Percentiles rank a stretch among this genome's conserved stretches.
phyloP scores from a whole-genome alignment of 2,888 invertebrate genomes.

The Rhyacophila evoluta region DNA sequence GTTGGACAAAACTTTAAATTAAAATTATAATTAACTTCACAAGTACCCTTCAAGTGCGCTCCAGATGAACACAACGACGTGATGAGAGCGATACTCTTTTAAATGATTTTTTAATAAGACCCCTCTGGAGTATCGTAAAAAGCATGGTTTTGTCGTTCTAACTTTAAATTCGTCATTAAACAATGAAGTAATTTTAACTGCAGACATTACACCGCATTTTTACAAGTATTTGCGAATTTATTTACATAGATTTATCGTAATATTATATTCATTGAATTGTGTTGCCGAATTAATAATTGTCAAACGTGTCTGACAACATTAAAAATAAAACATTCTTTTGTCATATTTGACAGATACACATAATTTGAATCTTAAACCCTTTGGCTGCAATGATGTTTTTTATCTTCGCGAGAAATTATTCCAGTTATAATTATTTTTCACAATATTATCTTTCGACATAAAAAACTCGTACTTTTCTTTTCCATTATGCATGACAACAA shows the following conservation, averaged over 20 bases:
- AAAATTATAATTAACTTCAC: conserved; percentile 54
- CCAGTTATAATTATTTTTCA: too few species aligned
- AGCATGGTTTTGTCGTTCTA: conserved; percentile 34
- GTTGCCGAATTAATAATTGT: too few species aligned
- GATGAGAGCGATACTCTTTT: conserved; percentile 39
- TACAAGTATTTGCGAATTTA: conserved; percentile 7
- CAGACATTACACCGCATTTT: conserved; percentile 31
- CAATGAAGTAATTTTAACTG: conserved; percentile 47
- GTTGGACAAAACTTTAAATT: conserved; percentile 55
- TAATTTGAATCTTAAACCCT: too few species aligned
- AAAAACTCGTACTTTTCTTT: too few species aligned
- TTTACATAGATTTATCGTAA: neutral
- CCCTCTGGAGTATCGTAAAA: conserved; percentile 39
- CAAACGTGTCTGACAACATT: too few species aligned
- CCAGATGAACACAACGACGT: conserved; percentile 26
- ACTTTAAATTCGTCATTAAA: conserved; percentile 44
- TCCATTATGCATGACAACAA: too few species aligned
- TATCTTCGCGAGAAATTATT: too few species aligned
- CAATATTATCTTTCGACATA: too few species aligned
- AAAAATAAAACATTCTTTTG: too few species aligned
- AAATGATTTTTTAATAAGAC: conserved; percentile 48
- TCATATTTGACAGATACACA: too few species aligned
- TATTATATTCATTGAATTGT: too few species aligned
- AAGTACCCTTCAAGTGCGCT: conserved; percentile 45
- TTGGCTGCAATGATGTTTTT: too few species aligned